phyloP scores from a whole-genome alignment of 1,140 invertebrate genomes.

The Bombus sibiricus region DNA sequence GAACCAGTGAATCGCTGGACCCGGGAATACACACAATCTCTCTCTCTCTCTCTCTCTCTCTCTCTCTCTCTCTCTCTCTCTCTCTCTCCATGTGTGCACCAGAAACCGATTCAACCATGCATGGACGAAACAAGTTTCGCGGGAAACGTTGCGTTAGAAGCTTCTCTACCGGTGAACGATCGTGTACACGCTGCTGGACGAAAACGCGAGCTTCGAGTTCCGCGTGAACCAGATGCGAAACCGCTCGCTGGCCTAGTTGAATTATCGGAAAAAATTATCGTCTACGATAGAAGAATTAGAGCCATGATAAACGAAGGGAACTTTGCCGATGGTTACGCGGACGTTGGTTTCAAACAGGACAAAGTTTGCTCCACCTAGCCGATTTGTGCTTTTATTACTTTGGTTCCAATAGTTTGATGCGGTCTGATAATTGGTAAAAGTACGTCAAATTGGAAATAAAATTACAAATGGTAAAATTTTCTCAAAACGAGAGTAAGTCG shows the following conservation, averaged over 20 bases:
- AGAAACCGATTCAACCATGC: slow-evolving; percentile 37
- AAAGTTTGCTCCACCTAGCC: not conserved
- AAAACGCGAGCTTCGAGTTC: not conserved
- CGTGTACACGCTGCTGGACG: not conserved
- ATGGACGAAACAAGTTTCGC: slow-evolving; percentile 37
- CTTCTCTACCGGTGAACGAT: slow-evolving; percentile 2
- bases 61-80: not conserved
- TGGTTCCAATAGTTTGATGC: not conserved
- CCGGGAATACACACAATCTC: not conserved
- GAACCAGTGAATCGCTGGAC: not conserved
- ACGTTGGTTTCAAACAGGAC: not conserved
- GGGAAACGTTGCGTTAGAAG: slow-evolving; percentile 29
- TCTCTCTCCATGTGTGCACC: not conserved
- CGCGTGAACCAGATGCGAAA: not conserved
- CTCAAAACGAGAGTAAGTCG: not conserved
- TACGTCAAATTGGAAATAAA: not conserved
- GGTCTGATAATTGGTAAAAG: not conserved
- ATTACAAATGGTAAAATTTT: not conserved
- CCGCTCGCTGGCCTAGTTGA: not conserved
- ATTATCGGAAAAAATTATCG: slow-evolving; percentile 24
- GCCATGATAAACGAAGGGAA: not conserved
- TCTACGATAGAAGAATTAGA: not conserved
- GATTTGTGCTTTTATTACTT: not conserved
- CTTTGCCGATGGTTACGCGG: not conserved
- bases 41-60: not conserved